Evolutionary conservation across 2,888 invertebrate species (phyloP), one percentile per base, ranked within the genome.

Genomic region (Gryllus longicercus): DNA sequence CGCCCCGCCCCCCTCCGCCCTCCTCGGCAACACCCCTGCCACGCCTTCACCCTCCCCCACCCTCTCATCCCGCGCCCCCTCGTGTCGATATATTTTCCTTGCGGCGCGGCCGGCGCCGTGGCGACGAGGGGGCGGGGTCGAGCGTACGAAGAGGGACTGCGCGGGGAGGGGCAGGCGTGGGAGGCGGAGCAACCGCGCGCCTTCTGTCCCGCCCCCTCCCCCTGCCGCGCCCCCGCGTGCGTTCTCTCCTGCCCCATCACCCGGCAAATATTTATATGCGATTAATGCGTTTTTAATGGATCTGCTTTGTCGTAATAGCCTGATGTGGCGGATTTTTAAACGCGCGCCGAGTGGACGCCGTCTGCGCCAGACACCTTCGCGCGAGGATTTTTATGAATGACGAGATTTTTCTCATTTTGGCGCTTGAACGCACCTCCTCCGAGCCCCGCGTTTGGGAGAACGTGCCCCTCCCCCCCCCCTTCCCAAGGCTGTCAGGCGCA

Each of bases 251-350:
- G 16, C 63, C 63, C n/a, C 63, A 18, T n/a, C 63, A 63, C 4
- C 63, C 63, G n/a, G 63, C 16, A 63, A 63, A 63, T 63, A 63
- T 63, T 63, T 63, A 63, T 63, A 63, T 16, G 16, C 63, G 63
- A 63, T 63, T 63, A 63, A 63, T 63, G 63, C 63, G 63, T 63
- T 63, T 63, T 63, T 63, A 63, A 63, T 63, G 63, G 63, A 63
- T 63, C 14, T 63, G 63, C 63, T 63, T 63, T 63, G 63, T 63
- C 63, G 63, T 63, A 63, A 63, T 63, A 63, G 63, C 16, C 63
- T 63, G 63, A 63, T 63, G 63, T 63, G 63, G 63, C 63, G 63
- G 63, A 63, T 63, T 63, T 63, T 63, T 14, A 63, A 63, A 63
- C 63, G 16, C 16, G 14, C 63, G 63, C 63, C 63, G 38, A 63